Conservation (phyloP, 2,888 invertebrate species). For the Megalurothrips usitatus region DNA sequence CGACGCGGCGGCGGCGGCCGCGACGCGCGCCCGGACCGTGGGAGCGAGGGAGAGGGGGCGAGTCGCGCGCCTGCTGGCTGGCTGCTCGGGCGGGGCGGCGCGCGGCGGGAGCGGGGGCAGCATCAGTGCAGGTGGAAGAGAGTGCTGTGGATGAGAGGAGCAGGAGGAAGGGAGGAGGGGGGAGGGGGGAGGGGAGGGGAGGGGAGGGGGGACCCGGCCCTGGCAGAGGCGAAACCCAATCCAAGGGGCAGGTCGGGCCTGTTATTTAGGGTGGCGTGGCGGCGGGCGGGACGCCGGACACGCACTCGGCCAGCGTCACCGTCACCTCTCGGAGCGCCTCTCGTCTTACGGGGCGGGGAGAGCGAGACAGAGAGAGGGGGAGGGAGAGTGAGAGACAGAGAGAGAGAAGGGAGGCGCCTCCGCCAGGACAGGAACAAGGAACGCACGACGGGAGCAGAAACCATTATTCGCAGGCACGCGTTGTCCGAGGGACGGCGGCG, state of each 20-base stretch:
- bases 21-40: too few relatives aligned
- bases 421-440: too few relatives aligned
- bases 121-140: too few relatives aligned
- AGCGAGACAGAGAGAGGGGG: not conserved
- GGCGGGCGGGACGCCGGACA: not conserved
- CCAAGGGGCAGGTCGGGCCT: not conserved
- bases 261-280: too few relatives aligned
- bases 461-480: too few relatives aligned
- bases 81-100: not conserved
- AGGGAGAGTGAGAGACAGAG: not conserved
- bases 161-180: not conserved
- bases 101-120: not conserved
- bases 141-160: too few relatives aligned
- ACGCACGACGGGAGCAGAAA: too few relatives aligned
- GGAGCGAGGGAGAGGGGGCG: not conserved
- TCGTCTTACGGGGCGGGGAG: not conserved
- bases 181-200: not conserved
- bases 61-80: not conserved
- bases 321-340: not conserved
- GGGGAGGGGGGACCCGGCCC: not conserved
- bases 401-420: too few relatives aligned
- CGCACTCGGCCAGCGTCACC: not conserved
- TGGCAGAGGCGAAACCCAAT: not conserved
- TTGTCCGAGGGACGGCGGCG: too few relatives aligned
- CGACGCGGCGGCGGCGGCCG: too few relatives aligned